Base-by-base conservation (phyloP, 2,888 invertebrate genomes). In the Mythimna lalbum region DNA sequence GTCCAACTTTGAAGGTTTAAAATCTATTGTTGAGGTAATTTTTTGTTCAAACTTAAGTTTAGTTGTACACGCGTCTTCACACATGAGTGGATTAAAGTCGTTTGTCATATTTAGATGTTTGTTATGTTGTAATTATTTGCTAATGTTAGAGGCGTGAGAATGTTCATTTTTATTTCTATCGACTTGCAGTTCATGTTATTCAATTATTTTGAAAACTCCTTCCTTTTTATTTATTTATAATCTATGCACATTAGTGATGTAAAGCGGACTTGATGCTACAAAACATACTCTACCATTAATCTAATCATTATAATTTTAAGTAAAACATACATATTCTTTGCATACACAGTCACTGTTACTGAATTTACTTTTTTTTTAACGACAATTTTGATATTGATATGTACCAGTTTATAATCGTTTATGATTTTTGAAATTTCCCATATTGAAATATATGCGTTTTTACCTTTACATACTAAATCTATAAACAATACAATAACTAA, bases 71-170 rank as follows among this genome's bases (percentile, higher is more conserved):
- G 92, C 90, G 90, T 89, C 91, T 94, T 93, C 89, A 94, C 92
- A 91, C 90, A 90, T 94, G 94, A 95, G 89, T 90, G 91, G 93
- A 94, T 95, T 93, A 88, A 57, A 86, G 90, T 91, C 91, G 93
- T 95, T 95, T 94, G 90, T 95, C 94, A 93, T 93, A 91, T 93
- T 95, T 93, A 92, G 89, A 93, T 91, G 89, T 92, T 90, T 89
- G 89, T 91, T 89, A 89, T 77, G 86, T 87, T 86, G 89, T 92
- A 92, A 93, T 93, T 93, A 93, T 92, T 93, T 90, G 88, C 87
- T 90, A 92, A 91, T 91, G 88, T 86, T 79, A 82, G 69, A 83
- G 92, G 91, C 94, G 94, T 95, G 94, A 91, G 94, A 94, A 93
- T 77, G 67, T 85, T 81, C 4, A 27, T n/a, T n/a, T 19, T 1